Evolutionary conservation across 2,797 vertebrate species (phyloP).

Genomic region (Aulostomus chinensis): DNA sequence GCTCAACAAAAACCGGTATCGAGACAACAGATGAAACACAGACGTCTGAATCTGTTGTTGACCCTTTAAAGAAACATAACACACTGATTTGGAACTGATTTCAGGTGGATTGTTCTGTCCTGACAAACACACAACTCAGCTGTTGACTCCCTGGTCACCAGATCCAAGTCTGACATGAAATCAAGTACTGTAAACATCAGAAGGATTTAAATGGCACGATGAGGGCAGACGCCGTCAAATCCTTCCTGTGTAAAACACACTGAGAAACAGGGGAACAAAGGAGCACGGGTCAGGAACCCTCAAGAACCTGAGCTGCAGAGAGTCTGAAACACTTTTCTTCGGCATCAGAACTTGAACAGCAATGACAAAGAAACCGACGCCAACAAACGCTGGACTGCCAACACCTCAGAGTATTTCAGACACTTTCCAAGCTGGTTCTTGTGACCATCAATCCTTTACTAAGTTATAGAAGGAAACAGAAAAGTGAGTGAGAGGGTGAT

Average conservation of each 20-base stretch:
- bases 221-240: slow-evolving; percentile 63
- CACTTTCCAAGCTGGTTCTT: slow-evolving; percentile 42
- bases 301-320: slow-evolving; percentile 37
- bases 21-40: slow-evolving; percentile 29
- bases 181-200: slow-evolving; percentile 63
- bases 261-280: slow-evolving; percentile 27
- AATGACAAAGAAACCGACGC: too few species aligned
- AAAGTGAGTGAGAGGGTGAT: slow-evolving; percentile 39
- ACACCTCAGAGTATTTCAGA: slow-evolving; percentile 39
- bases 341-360: too few species aligned
- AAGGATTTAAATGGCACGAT: slow-evolving; percentile 73
- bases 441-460: slow-evolving; percentile 15
- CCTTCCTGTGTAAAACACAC: slow-evolving; percentile 63
- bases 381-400: too few species aligned
- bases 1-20: slow-evolving; percentile 23
- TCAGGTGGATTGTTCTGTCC: slow-evolving; percentile 22
- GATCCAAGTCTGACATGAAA: slow-evolving; percentile 46
- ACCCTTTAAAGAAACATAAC: slow-evolving; percentile 14
- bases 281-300: slow-evolving; percentile 11
- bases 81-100: slow-evolving; percentile 13
- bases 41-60: slow-evolving; percentile 9
- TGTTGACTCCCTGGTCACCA: slow-evolving; percentile 25
- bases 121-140: background rate
- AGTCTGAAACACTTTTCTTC: slow-evolving; percentile 56
- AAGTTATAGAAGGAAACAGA: slow-evolving; percentile 41